Base-by-base conservation (phyloP, 2,888 invertebrate species). In the Shargacucullia verbasci region DNA sequence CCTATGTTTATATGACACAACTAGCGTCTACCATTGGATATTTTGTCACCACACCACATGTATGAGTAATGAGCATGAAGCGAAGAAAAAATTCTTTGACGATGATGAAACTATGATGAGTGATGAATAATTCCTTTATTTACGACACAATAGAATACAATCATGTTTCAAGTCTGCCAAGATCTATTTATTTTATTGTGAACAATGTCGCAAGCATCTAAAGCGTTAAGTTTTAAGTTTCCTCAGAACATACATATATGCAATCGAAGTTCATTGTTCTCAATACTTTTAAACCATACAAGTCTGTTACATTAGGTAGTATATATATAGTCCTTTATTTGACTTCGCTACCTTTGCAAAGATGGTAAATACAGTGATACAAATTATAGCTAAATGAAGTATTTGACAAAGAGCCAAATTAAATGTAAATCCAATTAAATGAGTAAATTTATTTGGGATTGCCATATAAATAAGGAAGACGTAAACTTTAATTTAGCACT, bases 121-220 rank as follows among this genome's bases (percentile, higher is more conserved):
- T 58, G 39, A 57, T n/a, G 27, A 34, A 14, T 40, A 6, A 40
- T 59, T 59, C 20, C n/a, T 34, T 15, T 50, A 50, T 47, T 47
- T 47, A 39, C 13, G 31, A 40, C 48, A 39, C 39, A 33, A 44
- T 25, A 15, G 15, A 58, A 13, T 45, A 41, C 8, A 31, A 12
- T 47, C 15, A 54, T 54, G 33, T 56, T 39, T 38, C 54, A n/a
- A 57, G 35, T 39, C 11, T 65, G 66, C 58, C 43, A 70, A 70
- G 35, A 54, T 33, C 56, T 47, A 39, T 43, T 55, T 47, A 39
- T 43, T 55, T 33, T 40, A 13, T 40, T 35, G 35, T 62, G 43
- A 55, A 11, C 7, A 43, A 53, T 39, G 7, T 31, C 20, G 20
- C n/a, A n/a, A n/a, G n/a, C n/a, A n/a, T n/a, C n/a, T n/a, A n/a